These are phyloP conservation scores for Euborellia annulipes DNA, from an alignment of 1,140 invertebrate genomes.

Conservation along the genomic window DNA sequence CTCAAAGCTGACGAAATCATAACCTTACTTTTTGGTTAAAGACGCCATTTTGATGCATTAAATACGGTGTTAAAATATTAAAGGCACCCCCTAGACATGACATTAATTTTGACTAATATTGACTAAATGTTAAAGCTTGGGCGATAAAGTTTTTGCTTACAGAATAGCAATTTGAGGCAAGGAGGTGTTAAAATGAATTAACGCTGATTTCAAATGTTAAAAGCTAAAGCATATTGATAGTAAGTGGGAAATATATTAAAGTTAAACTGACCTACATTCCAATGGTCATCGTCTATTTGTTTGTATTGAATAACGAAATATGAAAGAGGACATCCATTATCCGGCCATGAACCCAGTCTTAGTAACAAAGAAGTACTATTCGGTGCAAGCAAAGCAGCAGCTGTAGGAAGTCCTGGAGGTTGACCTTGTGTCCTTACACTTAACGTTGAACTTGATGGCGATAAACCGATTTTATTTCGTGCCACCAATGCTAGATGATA, in stretches of 20 bases:
- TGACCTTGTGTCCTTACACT: slow-evolving; percentile 55
- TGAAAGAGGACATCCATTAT: slow-evolving; percentile 60
- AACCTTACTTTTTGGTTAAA: no score
- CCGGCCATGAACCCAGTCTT: slow-evolving; percentile 57
- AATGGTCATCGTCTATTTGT: slow-evolving; percentile 36
- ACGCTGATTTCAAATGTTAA: not conserved
- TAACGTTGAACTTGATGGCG: slow-evolving; percentile 46
- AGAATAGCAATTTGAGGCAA: not conserved
- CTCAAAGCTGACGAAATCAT: no score
- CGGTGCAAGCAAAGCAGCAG: slow-evolving; percentile 42
- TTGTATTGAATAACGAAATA: slow-evolving; percentile 63
- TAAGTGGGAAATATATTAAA: not conserved
- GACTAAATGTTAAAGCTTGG: not conserved
- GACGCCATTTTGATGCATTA: no score
- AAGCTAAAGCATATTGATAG: not conserved
- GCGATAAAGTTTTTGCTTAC: not conserved
- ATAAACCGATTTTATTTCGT: slow-evolving; percentile 56
- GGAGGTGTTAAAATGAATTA: not conserved
- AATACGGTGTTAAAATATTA: no score
- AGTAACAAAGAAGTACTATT: slow-evolving; percentile 57
- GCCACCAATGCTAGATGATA: slow-evolving; percentile 55
- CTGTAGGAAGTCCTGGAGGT: slow-evolving; percentile 46
- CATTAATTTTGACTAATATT: not conserved
- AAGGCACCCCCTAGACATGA: not conserved
- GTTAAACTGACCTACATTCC: slow-evolving; percentile 34